These are phyloP conservation scores for Apocheima hispidaria DNA, from an alignment of 2,888 invertebrate genomes.

Conservation along the genomic window DNA sequence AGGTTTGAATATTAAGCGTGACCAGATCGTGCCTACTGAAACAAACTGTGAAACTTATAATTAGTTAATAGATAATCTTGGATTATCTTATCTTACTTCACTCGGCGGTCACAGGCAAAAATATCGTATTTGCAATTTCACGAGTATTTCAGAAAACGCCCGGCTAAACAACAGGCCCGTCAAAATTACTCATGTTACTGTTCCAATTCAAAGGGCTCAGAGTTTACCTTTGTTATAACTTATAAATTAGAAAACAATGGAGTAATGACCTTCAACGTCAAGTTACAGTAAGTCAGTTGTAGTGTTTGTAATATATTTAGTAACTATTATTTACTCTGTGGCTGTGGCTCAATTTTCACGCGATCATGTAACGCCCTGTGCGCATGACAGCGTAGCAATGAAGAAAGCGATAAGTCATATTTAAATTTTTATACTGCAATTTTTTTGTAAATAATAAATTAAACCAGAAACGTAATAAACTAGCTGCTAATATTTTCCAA, in stretches of 20 bases:
- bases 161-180: conserved; percentile 25
- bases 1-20: conserved; percentile 5
- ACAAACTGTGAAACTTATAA: background rate
- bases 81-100: background rate
- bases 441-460: background rate
- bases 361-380: conserved; percentile 24
- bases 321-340: conserved; percentile 6
- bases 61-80: background rate
- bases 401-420: conserved; percentile 23
- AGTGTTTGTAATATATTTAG: conserved; percentile 3
- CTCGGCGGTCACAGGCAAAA: background rate
- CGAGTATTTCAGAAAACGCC: conserved; percentile 1
- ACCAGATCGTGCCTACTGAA: background rate
- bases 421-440: background rate
- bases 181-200: conserved; percentile 44
- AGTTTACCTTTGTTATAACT: conserved; percentile 39
- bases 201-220: conserved; percentile 39
- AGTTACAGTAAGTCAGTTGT: conserved; percentile 11
- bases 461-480: background rate
- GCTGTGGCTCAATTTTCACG: conserved; percentile 28
- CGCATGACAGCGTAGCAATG: conserved; percentile 12
- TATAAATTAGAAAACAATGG: conserved; percentile 47
- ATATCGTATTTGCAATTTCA: background rate
- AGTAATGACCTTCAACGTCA: conserved; percentile 47
- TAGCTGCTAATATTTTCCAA: too few relatives aligned